Evolutionary conservation across 2,888 invertebrate genomes (phyloP).

Genomic region (Neocrepidodera transversa): DNA sequence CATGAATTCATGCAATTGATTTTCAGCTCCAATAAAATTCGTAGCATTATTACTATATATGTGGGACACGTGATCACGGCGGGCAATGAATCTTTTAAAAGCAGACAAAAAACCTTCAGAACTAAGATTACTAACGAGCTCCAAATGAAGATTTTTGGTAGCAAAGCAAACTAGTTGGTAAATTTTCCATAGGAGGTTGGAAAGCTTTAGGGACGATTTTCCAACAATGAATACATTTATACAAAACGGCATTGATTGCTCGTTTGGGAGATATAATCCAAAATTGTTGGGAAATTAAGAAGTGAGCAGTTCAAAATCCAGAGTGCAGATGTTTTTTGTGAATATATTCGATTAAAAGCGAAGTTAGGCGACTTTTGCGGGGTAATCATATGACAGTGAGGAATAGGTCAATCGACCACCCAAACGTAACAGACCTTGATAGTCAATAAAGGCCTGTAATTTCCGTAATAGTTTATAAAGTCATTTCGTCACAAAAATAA

Average conservation of each 20-base stretch:
- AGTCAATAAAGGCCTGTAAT: conserved; percentile 8
- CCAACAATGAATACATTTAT: background rate
- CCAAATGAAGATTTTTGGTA: background rate
- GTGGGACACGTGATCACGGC: too few relatives aligned
- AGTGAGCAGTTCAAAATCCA: background rate
- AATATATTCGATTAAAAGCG: background rate
- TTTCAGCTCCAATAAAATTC: too few relatives aligned
- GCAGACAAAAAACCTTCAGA: too few relatives aligned
- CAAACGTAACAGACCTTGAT: conserved; percentile 5
- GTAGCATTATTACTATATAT: too few relatives aligned
- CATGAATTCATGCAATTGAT: too few relatives aligned
- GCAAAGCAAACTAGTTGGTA: background rate
- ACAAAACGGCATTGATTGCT: too few relatives aligned
- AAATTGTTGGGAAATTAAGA: background rate
- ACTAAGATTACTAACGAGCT: too few relatives aligned
- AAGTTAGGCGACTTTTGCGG: background rate
- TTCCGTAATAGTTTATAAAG: background rate
- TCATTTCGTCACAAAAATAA: background rate
- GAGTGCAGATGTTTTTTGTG: background rate
- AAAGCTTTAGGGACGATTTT: background rate
- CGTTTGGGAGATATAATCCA: background rate
- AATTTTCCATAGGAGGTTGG: background rate
- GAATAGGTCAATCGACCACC: background rate
- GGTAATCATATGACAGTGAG: conserved; percentile 8
- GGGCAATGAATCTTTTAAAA: too few relatives aligned